Base-by-base conservation (phyloP, 2,888 invertebrate genomes). In the Steinernema scapterisci region DNA sequence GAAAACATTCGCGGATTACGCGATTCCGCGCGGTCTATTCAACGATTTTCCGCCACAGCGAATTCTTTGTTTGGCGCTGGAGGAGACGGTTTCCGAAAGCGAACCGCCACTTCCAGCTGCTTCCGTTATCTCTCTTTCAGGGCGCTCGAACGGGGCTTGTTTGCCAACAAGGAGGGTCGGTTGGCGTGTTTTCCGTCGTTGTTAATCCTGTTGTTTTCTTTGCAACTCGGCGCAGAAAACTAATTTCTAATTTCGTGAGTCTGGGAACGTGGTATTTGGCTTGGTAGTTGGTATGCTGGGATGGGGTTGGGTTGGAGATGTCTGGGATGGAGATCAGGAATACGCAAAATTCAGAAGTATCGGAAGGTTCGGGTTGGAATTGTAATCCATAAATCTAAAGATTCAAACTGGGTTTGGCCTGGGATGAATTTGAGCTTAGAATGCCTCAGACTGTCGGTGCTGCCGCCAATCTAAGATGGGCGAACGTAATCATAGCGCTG, bases 1-100 rank as follows among this genome's bases (percentile, higher is more conserved):
- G 63, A 63, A 63, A 63, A 63, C 63, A 63, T 63, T 19, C 63
- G 63, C 63, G 63, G 63, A 63, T 63, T 63, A 63, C 31, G 63
- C 63, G 48, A 48, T 48, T 48, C 19, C 48, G 13, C 48, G 48
- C 48, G n/a, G 6, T 38, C 48, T 48, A 63, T 63, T 63, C 63
- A 31, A 9, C 63, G 63, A 63, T 63, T 31, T 63, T 63, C 63
- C 63, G 63, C 63, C 63, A 63, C 63, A 31, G 9, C 63, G 63
- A n/a, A 27, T 27, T 27, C 63, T 63, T 63, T 63, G 63, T 63
- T 48, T 2, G 19, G n/a, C 13, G 48, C 19, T 2, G 48, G 19
- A 16, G 48, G 19, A 16, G 48, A 48, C 48, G 2, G 48, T 48
- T 48, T 48, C 48, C 48, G n/a, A 48, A 16, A 48, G 19, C 48